phyloP scores from a whole-genome alignment of 2,888 invertebrate species.

The Coelopa pilipes region DNA sequence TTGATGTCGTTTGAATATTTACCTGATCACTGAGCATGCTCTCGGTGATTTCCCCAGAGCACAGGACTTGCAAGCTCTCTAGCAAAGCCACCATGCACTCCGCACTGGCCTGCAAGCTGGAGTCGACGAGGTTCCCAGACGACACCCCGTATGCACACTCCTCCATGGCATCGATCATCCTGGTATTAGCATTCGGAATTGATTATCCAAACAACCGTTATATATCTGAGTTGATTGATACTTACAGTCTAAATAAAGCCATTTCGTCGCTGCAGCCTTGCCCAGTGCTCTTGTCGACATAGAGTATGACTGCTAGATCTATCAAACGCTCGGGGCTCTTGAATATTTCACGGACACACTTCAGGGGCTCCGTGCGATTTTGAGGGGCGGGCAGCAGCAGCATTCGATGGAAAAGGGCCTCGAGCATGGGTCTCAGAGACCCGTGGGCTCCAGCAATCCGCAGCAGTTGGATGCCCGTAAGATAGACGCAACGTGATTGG shows the following conservation, averaged over 20 bases:
- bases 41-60: conserved; percentile 78
- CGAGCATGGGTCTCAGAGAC: conserved; percentile 88
- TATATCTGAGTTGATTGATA: conserved; percentile 44
- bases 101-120: conserved; percentile 81
- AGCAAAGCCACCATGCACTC: conserved; percentile 86
- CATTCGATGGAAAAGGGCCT: conserved; percentile 94
- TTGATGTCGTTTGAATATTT: neutral
- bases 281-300: conserved; percentile 74
- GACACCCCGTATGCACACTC: conserved; percentile 79
- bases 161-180: conserved; percentile 92
- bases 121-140: conserved; percentile 79
- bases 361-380: conserved; percentile 85
- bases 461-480: conserved; percentile 88
- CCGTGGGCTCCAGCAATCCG: conserved; percentile 88
- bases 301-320: conserved; percentile 73
- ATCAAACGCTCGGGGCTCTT: conserved; percentile 80
- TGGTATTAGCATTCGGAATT: conserved; percentile 55
- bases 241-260: conserved; percentile 84
- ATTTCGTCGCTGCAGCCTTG: conserved; percentile 79
- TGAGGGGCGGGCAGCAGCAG: conserved; percentile 86
- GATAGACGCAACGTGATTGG: conserved; percentile 89
- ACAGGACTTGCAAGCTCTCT: conserved; percentile 83
- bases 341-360: conserved; percentile 82
- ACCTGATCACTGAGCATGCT: conserved; percentile 67
- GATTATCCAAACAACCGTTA: too few relatives aligned